These are phyloP conservation scores for Anthophora plumipes DNA, from an alignment of 2,888 invertebrate species.

Conservation along the genomic window DNA sequence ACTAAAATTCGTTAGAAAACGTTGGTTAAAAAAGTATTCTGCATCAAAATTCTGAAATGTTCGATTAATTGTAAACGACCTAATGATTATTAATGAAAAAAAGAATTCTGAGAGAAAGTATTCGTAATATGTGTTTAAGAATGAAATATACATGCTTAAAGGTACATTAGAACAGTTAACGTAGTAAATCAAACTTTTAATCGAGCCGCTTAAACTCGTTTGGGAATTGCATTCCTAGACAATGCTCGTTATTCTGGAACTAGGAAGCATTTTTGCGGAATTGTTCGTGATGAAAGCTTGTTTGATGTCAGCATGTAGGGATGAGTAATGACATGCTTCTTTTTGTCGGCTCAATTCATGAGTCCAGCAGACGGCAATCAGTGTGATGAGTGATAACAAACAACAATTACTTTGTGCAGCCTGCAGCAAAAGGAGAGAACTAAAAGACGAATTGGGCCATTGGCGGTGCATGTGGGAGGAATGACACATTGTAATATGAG, in stretches of 20 bases:
- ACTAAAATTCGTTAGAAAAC: background rate
- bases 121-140: background rate
- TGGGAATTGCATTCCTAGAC: conserved; percentile 63
- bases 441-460: conserved; percentile 38
- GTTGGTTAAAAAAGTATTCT: background rate
- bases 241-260: conserved; percentile 49
- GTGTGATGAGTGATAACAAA: conserved; percentile 76
- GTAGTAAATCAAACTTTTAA: background rate
- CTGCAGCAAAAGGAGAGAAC: conserved; percentile 55
- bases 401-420: conserved; percentile 71
- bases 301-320: conserved; percentile 52
- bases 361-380: conserved; percentile 67
- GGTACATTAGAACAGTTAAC: conserved; percentile 26
- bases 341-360: conserved; percentile 68
- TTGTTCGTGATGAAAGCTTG: conserved; percentile 46
- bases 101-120: background rate
- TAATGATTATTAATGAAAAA: too few relatives aligned
- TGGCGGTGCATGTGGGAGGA: conserved; percentile 43
- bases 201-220: conserved; percentile 32
- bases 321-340: conserved; percentile 50
- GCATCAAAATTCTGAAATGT: too few relatives aligned
- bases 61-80: background rate
- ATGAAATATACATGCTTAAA: background rate
- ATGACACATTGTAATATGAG: conserved; percentile 25
- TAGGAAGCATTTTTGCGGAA: conserved; percentile 55